Conservation (phyloP, 2,113 vertebrate genomes). For the Suncus etruscus region DNA sequence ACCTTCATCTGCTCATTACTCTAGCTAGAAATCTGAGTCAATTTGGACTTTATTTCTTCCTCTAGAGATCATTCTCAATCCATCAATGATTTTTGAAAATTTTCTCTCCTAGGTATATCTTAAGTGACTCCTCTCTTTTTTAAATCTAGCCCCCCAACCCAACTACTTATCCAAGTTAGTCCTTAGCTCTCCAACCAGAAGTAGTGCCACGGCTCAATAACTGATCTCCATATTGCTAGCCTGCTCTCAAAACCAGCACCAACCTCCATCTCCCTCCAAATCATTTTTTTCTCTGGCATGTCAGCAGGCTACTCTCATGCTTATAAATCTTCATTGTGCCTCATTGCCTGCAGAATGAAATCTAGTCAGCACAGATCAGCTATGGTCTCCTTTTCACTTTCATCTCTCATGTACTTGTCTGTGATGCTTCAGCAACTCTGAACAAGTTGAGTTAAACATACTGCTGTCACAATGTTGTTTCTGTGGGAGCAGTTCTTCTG, state of each 20-base stretch:
- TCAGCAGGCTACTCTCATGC: neutral
- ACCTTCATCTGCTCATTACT: neutral
- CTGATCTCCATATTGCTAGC: neutral
- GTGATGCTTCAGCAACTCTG: neutral
- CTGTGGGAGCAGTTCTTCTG: neutral
- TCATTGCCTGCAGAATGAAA: neutral
- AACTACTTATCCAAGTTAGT: neutral
- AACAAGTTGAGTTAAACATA: neutral
- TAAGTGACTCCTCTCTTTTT: neutral
- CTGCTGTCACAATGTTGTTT: neutral
- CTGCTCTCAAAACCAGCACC: neutral
- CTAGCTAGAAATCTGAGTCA: neutral
- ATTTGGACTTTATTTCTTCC: neutral
- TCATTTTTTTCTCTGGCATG: neutral
- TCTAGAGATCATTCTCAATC: neutral
- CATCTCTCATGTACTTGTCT: neutral
- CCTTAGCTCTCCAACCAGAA: neutral
- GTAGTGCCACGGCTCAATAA: neutral
- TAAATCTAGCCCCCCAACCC: neutral
- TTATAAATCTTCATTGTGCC: neutral
- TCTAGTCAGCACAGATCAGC: neutral
- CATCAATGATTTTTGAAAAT: neutral
- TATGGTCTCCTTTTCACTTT: neutral
- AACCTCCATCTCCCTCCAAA: neutral
- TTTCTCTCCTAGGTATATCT: neutral